phyloP scores from a whole-genome alignment of 2,113 vertebrate species.

The Chiloscyllium plagiosum region DNA sequence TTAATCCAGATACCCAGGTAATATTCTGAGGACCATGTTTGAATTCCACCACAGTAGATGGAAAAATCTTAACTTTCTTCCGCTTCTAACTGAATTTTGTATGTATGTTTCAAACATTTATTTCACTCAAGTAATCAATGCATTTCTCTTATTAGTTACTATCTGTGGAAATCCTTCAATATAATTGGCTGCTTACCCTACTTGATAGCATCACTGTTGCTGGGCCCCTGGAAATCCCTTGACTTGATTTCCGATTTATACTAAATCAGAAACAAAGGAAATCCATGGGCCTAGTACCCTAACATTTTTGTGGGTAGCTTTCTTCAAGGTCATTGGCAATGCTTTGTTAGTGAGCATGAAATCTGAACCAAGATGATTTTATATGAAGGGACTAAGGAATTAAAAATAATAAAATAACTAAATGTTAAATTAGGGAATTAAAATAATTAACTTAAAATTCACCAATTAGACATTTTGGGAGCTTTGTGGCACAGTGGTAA shows the following conservation, averaged over 20 bases:
- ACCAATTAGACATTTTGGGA: too few species aligned
- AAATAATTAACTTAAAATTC: constrained; percentile 4
- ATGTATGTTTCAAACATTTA: not conserved
- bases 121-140: not conserved
- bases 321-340: not conserved
- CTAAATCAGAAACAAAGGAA: not conserved
- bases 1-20: too few species aligned
- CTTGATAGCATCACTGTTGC: not conserved
- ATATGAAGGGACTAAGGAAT: not conserved
- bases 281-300: not conserved
- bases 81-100: not conserved
- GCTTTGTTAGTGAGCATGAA: not conserved
- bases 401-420: not conserved
- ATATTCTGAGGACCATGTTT: too few species aligned
- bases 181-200: not conserved
- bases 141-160: not conserved
- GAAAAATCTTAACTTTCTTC: not conserved
- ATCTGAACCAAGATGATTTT: not conserved
- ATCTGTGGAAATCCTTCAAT: not conserved
- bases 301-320: not conserved
- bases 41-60: too few species aligned
- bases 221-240: not conserved
- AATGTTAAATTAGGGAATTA: not conserved
- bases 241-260: not conserved
- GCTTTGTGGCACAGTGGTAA: too few species aligned